Conservation (phyloP, 2,888 invertebrate genomes). For the Sarcophaga carnaria region DNA sequence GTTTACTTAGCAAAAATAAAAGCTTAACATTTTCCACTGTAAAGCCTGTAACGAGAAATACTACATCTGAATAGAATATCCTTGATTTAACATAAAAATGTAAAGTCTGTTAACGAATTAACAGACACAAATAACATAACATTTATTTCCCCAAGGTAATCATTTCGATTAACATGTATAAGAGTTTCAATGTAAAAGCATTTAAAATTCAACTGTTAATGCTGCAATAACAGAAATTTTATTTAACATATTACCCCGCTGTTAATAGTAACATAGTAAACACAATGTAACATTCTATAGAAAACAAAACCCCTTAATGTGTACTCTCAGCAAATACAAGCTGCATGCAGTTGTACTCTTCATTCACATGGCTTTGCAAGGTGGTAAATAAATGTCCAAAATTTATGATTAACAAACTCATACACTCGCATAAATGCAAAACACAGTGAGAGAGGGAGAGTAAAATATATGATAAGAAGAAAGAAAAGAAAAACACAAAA, state of each 20-base stretch:
- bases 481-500: neutral
- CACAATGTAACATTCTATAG: too few relatives aligned
- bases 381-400: neutral
- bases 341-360: constrained; percentile 34
- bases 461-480: too few relatives aligned
- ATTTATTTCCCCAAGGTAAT: neutral
- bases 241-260: constrained; percentile 2
- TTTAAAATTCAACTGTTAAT: neutral
- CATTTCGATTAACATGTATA: neutral
- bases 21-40: too few relatives aligned
- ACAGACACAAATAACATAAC: neutral
- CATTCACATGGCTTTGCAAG: too few relatives aligned
- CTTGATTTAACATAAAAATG: too few relatives aligned
- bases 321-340: neutral
- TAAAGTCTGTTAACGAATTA: neutral
- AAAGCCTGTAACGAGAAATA: too few relatives aligned
- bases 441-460: neutral
- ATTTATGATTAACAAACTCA: constrained; percentile 31
- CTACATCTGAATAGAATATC: too few relatives aligned
- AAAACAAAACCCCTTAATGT: neutral
- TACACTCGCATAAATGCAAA: neutral
- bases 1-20: too few relatives aligned
- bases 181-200: constrained; percentile 1
- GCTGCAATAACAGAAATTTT: neutral
- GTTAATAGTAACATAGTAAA: neutral